phyloP scores from a whole-genome alignment of 2,113 vertebrate species.

The Ammodytes marinus region DNA sequence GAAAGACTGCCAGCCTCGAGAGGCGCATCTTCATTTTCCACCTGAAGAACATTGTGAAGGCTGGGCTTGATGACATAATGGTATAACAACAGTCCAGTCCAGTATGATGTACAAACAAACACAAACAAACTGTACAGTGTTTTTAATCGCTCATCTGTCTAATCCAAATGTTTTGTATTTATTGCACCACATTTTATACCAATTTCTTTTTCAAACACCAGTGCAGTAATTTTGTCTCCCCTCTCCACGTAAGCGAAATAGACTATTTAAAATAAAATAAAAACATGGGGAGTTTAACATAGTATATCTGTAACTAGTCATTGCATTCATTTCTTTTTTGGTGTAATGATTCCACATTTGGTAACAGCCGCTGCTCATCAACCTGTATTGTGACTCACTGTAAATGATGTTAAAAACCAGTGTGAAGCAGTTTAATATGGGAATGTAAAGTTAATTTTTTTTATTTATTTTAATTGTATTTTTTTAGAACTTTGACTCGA shows the following conservation, averaged over 20 bases:
- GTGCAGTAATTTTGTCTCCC: slow-evolving; percentile 73
- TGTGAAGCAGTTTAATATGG: slow-evolving; percentile 70
- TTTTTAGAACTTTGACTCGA: slow-evolving; percentile 25
- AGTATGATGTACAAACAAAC: slow-evolving; percentile 78
- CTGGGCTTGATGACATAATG: slow-evolving; percentile 63
- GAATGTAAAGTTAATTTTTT: slow-evolving; percentile 57
- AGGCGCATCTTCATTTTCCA: slow-evolving; percentile 58
- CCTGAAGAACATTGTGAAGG: slow-evolving; percentile 43
- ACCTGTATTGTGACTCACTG: slow-evolving; percentile 72
- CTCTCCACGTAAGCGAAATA: slow-evolving; percentile 64
- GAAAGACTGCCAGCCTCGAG: slow-evolving; percentile 57
- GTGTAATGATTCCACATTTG: slow-evolving; percentile 83
- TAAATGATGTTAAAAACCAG: slow-evolving; percentile 66
- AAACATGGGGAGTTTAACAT: slow-evolving; percentile 65
- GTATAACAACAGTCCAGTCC: slow-evolving; percentile 67
- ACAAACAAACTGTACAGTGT: slow-evolving; percentile 82
- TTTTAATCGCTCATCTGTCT: slow-evolving; percentile 82
- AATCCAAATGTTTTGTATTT: slow-evolving; percentile 78
- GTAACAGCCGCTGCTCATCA: slow-evolving; percentile 69
- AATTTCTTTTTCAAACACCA: slow-evolving; percentile 78
- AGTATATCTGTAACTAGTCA: slow-evolving; percentile 70
- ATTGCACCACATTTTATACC: slow-evolving; percentile 81
- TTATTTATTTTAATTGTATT: slow-evolving; percentile 35
- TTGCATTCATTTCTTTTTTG: slow-evolving; percentile 46
- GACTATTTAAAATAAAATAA: slow-evolving; percentile 51